Base-by-base conservation (phyloP, 2,797 vertebrate genomes). In the Poecilia gillii region DNA sequence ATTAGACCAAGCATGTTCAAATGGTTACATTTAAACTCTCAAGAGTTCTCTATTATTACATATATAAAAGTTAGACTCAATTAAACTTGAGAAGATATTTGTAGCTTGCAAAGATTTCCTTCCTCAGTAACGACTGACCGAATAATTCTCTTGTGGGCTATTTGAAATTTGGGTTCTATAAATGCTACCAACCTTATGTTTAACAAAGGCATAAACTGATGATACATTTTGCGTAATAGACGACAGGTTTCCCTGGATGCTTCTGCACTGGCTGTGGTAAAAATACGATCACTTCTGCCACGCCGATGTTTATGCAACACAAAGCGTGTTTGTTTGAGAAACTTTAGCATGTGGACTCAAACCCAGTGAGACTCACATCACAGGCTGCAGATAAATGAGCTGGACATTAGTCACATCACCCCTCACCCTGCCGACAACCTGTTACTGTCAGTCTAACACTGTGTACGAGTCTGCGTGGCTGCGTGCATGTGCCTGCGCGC, bases 381-480 rank as follows among this genome's bases (percentile, higher is more conserved):
- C 36, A 62, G 84, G 86, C 43, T 68, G 82, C 80, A 87, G 91
- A 92, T 92, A 74, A 91, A 92, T 92, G 91, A 92, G 87, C 84
- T 86, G 87, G 89, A 86, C 84, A 49, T 92, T 91, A 92, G 87
- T 94, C 93, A 92, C 92, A 90, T 85, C 93, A 90, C 85, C 92
- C 92, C 85, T 84, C 88, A 84, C 89, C 91, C 89, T 80, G 79
- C 88, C 25, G 45, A 73, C 90, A 95, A 94, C 94, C 94, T 95
- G 94, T 86, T 88, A 85, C 93, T 93, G 94, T 94, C 94, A 92
- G 79, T 95, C 93, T 82, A 18, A 2, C 33, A 2, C 33, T 14
- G 89, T 89, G 74, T 87, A 87, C 86, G 91, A 74, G 75, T 84
- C 74, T 89, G 92, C 72, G 72, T 91, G 92, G 90, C 91, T 74